Conservation (phyloP, 2,113 vertebrate species). For the Actenoides hombroni region DNA sequence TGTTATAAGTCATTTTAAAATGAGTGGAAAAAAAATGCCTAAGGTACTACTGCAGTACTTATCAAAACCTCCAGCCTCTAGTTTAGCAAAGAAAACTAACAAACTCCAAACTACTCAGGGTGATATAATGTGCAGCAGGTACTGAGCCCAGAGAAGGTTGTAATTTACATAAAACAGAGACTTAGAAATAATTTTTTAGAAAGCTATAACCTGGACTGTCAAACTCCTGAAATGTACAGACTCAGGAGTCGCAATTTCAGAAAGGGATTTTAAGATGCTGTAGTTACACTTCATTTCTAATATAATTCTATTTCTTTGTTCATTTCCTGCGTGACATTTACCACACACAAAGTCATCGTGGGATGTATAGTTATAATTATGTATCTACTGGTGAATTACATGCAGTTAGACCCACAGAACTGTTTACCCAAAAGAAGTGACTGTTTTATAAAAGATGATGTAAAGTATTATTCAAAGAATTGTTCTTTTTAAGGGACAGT, state of each 20-base stretch:
- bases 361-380: slow-evolving; percentile 11
- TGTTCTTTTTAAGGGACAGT: slow-evolving; percentile 4
- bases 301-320: slow-evolving; percentile 35
- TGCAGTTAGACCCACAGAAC: neutral
- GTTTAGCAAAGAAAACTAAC: slow-evolving; percentile 21
- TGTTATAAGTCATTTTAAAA: neutral
- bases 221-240: neutral
- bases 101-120: neutral
- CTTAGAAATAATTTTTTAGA: slow-evolving; percentile 17
- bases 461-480: neutral
- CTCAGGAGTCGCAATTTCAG: neutral
- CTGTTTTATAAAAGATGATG: neutral
- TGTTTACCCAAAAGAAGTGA: slow-evolving; percentile 17
- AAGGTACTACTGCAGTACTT: neutral
- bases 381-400: neutral
- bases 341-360: neutral
- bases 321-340: slow-evolving; percentile 41
- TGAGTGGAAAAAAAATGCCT: neutral
- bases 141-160: neutral
- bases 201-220: neutral
- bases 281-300: slow-evolving; percentile 20
- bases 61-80: neutral
- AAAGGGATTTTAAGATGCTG: slow-evolving; percentile 16
- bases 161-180: slow-evolving; percentile 26
- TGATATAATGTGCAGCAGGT: slow-evolving; percentile 17